phyloP scores from a whole-genome alignment of 2,797 vertebrate genomes.

The Bradypodion pumilum region DNA sequence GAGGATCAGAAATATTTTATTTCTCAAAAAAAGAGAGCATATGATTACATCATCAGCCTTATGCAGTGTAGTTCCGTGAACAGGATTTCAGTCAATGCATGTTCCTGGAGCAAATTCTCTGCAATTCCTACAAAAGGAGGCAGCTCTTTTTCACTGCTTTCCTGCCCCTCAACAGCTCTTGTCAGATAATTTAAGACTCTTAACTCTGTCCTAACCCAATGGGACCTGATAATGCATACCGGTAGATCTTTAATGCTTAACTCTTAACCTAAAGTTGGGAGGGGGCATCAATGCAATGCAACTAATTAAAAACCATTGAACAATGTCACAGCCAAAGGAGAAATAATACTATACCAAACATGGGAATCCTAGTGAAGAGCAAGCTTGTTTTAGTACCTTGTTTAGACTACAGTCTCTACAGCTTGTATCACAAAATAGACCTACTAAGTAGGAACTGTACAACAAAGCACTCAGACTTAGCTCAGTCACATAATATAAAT shows the following conservation, averaged over 20 bases:
- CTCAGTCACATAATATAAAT: constrained; percentile 15
- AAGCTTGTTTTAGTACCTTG: constrained; percentile 11
- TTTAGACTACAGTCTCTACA: constrained; percentile 19
- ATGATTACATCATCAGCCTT: too few species aligned
- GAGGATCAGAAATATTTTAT: too few species aligned
- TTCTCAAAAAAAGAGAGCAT: too few species aligned
- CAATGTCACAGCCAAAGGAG: not conserved
- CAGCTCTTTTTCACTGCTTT: not conserved
- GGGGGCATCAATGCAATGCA: not conserved
- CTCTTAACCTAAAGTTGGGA: not conserved
- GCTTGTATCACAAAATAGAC: not conserved
- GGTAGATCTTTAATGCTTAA: constrained; percentile 6
- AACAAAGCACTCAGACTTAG: constrained; percentile 12
- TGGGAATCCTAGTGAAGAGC: not conserved
- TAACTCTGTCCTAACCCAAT: not conserved
- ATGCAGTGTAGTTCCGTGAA: too few species aligned
- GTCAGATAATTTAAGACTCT: not conserved
- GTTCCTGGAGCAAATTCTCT: not conserved
- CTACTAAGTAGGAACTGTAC: not conserved
- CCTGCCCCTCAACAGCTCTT: not conserved
- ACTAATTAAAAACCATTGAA: not conserved
- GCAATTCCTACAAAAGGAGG: not conserved
- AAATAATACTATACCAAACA: not conserved
- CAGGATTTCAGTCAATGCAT: not conserved
- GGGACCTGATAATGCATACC: not conserved